Evolutionary conservation across 2,113 vertebrate species (phyloP).

Genomic region (Cavia aperea): DNA sequence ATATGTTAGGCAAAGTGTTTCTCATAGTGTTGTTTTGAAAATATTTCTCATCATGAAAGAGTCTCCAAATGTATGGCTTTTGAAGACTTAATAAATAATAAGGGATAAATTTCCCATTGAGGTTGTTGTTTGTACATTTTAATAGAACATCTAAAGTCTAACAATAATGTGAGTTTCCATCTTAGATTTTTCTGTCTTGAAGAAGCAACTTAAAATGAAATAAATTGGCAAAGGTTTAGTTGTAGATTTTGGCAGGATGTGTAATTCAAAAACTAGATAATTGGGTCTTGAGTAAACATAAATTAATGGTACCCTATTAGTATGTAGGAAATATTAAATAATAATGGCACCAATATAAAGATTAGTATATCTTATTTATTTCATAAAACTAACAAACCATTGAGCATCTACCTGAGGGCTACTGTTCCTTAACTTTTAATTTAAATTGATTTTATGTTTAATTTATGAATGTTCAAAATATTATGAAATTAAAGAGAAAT

Average conservation of each 20-base stretch:
- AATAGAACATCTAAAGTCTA: slow-evolving; percentile 14
- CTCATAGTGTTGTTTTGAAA: background rate
- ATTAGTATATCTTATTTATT: slow-evolving; percentile 46
- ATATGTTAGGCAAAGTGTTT: background rate
- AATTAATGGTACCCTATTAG: slow-evolving; percentile 41
- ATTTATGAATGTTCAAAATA: slow-evolving; percentile 73
- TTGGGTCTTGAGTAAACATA: slow-evolving; percentile 11
- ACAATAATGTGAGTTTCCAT: slow-evolving; percentile 13
- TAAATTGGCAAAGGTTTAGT: slow-evolving; percentile 20
- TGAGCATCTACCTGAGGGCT: slow-evolving; percentile 47
- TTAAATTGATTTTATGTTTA: slow-evolving; percentile 73
- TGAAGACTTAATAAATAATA: background rate
- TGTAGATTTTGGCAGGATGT: background rate
- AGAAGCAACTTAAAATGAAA: slow-evolving; percentile 26
- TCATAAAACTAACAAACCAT: slow-evolving; percentile 55
- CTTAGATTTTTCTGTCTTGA: background rate
- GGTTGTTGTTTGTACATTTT: background rate
- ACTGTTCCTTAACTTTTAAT: slow-evolving; percentile 64
- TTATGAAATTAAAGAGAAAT: slow-evolving; percentile 70
- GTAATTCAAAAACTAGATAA: slow-evolving; percentile 44
- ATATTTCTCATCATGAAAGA: background rate
- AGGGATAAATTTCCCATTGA: background rate
- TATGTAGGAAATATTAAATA: slow-evolving; percentile 54
- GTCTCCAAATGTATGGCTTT: background rate
- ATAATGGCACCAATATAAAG: slow-evolving; percentile 35